Evolutionary conservation across 2,113 vertebrate genomes (phyloP).

Genomic region (Vidua chalybeata): DNA sequence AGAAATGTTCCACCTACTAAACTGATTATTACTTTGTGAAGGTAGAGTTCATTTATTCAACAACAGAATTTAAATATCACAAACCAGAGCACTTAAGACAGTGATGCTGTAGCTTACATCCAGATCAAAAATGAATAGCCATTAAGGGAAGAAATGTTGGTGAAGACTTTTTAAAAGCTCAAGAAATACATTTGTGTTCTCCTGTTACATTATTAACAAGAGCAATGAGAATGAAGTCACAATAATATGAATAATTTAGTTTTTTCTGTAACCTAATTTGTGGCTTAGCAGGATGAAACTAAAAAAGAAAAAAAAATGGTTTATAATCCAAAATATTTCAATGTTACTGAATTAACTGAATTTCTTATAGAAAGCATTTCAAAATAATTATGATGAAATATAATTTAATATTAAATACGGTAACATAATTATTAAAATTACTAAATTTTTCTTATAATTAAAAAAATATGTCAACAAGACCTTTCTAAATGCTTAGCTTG

Average conservation of each 20-base stretch:
- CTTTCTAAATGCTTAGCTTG: neutral
- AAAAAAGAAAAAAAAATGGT: neutral
- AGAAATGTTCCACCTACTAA: neutral
- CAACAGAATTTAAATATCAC: neutral
- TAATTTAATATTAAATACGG: neutral
- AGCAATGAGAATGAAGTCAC: neutral
- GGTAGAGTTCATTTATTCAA: neutral
- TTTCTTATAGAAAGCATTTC: neutral
- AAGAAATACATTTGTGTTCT: neutral
- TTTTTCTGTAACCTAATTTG: conserved; percentile 34
- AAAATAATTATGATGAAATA: neutral
- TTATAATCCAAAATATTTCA: neutral
- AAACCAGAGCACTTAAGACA: neutral
- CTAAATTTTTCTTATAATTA: neutral
- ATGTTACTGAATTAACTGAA: neutral
- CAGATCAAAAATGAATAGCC: neutral
- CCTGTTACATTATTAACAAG: conserved; percentile 39
- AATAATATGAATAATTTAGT: conserved; percentile 23
- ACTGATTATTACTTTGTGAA: neutral
- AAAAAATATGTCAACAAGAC: neutral
- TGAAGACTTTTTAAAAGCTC: neutral
- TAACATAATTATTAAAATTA: neutral
- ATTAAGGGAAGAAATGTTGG: neutral
- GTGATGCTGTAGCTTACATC: neutral
- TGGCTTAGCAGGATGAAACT: neutral